Evolutionary conservation across 2,113 vertebrate genomes (phyloP).

Genomic region (crab-eating macaque (Macaca fascicularis)): T2T-MFA8v1.1 NC_088395.1:19965501-19966000

Average conservation of each 20-base stretch:
- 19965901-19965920: not conserved
- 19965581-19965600: not conserved
- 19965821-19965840: not conserved
- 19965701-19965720: not conserved
- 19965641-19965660: not conserved
- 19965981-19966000: not conserved
- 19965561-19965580: not conserved
- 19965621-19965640: not conserved
- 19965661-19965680: not conserved
- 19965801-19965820: not conserved
- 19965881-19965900: not conserved
- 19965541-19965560: constrained; percentile 35
- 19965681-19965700: not conserved
- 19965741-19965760: not conserved
- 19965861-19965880: not conserved
- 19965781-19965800: not conserved
- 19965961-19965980: not conserved
- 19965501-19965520: not conserved
- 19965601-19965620: not conserved
- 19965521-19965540: not conserved
- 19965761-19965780: constrained; percentile 12
- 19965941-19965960: not conserved
- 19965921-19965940: not conserved
- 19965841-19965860: not conserved
- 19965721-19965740: not conserved